These are phyloP conservation scores for Nyctibius bracteatus DNA, from an alignment of 2,113 vertebrate species.

Conservation along the genomic window DNA sequence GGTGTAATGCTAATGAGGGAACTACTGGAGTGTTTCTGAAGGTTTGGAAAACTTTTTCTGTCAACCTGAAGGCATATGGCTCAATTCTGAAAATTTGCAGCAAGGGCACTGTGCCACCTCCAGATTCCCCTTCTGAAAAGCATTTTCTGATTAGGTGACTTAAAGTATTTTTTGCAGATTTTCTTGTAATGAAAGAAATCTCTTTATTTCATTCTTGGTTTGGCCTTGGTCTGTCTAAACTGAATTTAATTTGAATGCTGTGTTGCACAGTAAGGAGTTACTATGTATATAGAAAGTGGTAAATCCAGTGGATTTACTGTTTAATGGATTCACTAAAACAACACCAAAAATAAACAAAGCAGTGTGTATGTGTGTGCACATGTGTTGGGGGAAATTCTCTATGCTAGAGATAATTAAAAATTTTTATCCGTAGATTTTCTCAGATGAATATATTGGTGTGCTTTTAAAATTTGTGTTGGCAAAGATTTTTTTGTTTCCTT, in stretches of 20 bases:
- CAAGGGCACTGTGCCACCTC: not conserved
- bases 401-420: not conserved
- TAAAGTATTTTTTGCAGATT: not conserved
- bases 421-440: not conserved
- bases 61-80: not conserved
- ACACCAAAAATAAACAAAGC: not conserved
- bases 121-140: not conserved
- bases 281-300: not conserved
- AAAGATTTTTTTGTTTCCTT: not conserved
- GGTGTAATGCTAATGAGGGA: not conserved
- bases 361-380: fast-evolving
- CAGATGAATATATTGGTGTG: not conserved
- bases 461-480: not conserved
- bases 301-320: not conserved
- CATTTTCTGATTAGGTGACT: not conserved
- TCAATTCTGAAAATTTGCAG: not conserved
- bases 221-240: not conserved
- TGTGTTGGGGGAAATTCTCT: not conserved
- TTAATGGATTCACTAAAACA: not conserved
- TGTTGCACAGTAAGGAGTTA: not conserved
- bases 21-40: not conserved
- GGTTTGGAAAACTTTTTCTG: not conserved
- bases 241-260: not conserved
- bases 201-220: not conserved
- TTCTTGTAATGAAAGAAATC: not conserved